Percentiles rank a stretch among this genome's conserved stretches.
phyloP scores from a whole-genome alignment of 1,140 invertebrate genomes.

The Spodoptera litura region DNA sequence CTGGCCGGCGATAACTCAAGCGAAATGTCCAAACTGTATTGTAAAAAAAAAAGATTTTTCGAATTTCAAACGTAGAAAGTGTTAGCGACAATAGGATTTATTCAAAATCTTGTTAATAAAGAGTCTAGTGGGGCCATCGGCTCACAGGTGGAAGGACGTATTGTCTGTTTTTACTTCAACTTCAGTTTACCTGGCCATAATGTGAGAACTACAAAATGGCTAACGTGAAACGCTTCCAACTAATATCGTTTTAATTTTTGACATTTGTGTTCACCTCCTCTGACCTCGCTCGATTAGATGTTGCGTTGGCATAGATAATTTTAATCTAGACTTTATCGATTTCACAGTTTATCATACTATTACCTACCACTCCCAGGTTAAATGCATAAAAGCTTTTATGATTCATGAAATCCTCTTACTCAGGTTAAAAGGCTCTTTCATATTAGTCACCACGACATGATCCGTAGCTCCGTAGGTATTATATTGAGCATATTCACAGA shows the following conservation, averaged over 20 bases:
- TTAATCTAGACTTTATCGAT: slow-evolving; percentile 11
- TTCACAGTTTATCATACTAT: slow-evolving; percentile 9
- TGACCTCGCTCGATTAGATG: not conserved
- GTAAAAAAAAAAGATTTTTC: slow-evolving; percentile 45
- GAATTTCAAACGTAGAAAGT: slow-evolving; percentile 74
- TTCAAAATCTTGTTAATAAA: slow-evolving; percentile 85
- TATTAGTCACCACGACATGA: slow-evolving; percentile 2
- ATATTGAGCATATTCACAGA: not conserved
- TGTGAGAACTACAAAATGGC: slow-evolving; percentile 9
- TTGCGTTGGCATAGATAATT: not conserved
- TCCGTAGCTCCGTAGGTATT: not conserved
- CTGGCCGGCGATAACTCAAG: slow-evolving; percentile 84
- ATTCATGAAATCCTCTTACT: slow-evolving; percentile 16
- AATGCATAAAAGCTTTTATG: slow-evolving; percentile 22
- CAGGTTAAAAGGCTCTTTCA: slow-evolving; percentile 14
- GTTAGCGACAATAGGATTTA: slow-evolving; percentile 83
- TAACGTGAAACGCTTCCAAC: not conserved
- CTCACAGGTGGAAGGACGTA: slow-evolving; percentile 5
- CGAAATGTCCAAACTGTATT: slow-evolving; percentile 81
- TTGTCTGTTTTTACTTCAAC: slow-evolving; percentile 3
- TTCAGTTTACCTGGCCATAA: not conserved
- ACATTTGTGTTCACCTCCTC: not conserved
- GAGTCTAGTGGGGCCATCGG: slow-evolving; percentile 65
- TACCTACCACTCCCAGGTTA: not conserved
- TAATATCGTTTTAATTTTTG: slow-evolving; percentile 1